Evolutionary conservation across 2,888 invertebrate genomes (phyloP).

Genomic region (Spicauda simplicius): DNA sequence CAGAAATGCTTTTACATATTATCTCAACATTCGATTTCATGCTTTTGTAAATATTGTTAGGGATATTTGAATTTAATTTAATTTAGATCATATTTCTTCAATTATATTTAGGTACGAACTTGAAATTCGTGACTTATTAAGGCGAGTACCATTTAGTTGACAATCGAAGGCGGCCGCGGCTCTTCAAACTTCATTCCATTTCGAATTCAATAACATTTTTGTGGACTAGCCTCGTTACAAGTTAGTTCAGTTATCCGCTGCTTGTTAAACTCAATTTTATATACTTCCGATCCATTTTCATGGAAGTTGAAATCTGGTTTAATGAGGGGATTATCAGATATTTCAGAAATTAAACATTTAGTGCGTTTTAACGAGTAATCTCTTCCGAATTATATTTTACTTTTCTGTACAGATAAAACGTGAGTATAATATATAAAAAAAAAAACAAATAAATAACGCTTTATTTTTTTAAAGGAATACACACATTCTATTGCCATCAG

Average conservation of each 20-base stretch:
- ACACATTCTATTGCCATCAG: too few species aligned
- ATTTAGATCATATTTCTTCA: background rate
- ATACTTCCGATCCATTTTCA: conserved; percentile 14
- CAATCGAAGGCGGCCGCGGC: background rate
- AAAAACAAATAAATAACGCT: too few species aligned
- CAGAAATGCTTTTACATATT: too few species aligned
- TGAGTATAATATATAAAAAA: too few species aligned
- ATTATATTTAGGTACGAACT: background rate
- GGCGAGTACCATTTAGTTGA: background rate
- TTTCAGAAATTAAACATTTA: background rate
- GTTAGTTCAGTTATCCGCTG: conserved; percentile 24
- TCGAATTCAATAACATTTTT: conserved; percentile 14
- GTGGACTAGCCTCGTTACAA: conserved; percentile 10
- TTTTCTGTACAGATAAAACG: too few species aligned
- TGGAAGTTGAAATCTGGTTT: background rate
- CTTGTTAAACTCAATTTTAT: conserved; percentile 28
- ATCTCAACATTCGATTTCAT: too few species aligned
- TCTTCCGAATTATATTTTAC: background rate
- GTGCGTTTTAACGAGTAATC: background rate
- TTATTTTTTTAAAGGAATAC: too few species aligned
- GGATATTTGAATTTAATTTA: too few species aligned
- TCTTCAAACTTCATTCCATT: background rate
- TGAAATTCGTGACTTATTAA: background rate
- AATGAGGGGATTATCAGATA: background rate
- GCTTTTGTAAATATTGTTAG: too few species aligned